Evolutionary conservation across 1,140 invertebrate species (phyloP).

Genomic region (Nasonia longicornis): DNA sequence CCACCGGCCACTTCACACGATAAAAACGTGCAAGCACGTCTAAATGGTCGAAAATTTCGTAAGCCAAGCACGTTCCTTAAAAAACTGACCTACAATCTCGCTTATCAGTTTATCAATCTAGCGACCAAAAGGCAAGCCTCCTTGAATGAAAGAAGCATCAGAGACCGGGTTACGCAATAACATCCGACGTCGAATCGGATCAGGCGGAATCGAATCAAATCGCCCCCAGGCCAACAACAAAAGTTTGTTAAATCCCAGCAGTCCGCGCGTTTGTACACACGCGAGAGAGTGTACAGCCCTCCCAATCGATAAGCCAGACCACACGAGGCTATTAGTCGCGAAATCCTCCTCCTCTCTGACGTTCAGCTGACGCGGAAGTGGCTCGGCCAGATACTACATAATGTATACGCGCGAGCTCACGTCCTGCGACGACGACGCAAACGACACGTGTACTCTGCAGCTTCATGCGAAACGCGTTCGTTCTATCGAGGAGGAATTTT

Average conservation of each 20-base stretch:
- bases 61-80: no score
- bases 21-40: no score
- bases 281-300: no score
- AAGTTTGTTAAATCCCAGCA: neutral
- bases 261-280: neutral
- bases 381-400: neutral
- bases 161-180: no score
- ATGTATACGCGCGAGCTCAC: neutral
- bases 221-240: neutral
- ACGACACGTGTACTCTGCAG: neutral
- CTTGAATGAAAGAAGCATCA: neutral
- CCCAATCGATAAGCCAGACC: neutral
- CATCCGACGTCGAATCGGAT: no score
- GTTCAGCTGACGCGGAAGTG: neutral
- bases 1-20: neutral
- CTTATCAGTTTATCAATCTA: neutral
- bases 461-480: no score
- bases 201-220: no score
- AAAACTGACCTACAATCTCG: slow-evolving; percentile 1
- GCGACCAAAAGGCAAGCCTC: neutral
- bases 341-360: neutral
- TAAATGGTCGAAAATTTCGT: no score
- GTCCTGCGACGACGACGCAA: neutral
- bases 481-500: no score
- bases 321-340: neutral